Conservation (phyloP, 2,888 invertebrate genomes). For the Escarpia spicata region DNA sequence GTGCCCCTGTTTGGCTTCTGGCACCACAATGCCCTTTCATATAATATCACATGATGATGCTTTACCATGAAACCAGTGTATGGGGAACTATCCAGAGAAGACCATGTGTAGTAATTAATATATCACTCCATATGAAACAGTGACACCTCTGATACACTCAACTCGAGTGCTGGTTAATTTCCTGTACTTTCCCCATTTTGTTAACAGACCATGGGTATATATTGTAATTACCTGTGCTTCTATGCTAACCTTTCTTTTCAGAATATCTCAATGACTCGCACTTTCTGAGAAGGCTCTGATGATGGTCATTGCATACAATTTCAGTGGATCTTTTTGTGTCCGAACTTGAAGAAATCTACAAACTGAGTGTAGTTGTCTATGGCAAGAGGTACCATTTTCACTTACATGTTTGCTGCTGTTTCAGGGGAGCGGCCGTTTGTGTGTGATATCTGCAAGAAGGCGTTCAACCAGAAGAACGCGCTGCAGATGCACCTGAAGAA, state of each 20-base stretch:
- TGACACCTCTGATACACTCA: neutral
- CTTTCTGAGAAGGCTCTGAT: too few relatives aligned
- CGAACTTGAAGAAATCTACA: too few relatives aligned
- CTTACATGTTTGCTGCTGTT: constrained; percentile 26
- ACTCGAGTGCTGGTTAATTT: neutral
- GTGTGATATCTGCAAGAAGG: constrained; percentile 58
- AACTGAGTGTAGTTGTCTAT: too few relatives aligned
- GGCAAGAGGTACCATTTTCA: neutral
- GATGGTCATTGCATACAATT: too few relatives aligned
- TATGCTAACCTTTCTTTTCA: neutral
- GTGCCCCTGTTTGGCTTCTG: too few relatives aligned
- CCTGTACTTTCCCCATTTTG: neutral
- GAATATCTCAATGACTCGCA: neutral
- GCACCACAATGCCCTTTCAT: neutral
- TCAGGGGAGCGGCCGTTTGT: constrained; percentile 62
- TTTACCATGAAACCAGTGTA: neutral
- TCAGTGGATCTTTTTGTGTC: too few relatives aligned
- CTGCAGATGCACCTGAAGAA: constrained; percentile 62
- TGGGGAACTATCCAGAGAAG: neutral
- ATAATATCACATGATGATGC: neutral
- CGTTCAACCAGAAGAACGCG: constrained; percentile 65
- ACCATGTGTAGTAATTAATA: too few relatives aligned
- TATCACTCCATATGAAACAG: neutral
- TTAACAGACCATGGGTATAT: neutral
- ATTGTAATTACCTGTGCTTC: neutral